Evolutionary conservation across 2,888 invertebrate genomes (phyloP), one percentile per base, ranked within the genome.

Genomic region (Matsumyia berberina): DNA sequence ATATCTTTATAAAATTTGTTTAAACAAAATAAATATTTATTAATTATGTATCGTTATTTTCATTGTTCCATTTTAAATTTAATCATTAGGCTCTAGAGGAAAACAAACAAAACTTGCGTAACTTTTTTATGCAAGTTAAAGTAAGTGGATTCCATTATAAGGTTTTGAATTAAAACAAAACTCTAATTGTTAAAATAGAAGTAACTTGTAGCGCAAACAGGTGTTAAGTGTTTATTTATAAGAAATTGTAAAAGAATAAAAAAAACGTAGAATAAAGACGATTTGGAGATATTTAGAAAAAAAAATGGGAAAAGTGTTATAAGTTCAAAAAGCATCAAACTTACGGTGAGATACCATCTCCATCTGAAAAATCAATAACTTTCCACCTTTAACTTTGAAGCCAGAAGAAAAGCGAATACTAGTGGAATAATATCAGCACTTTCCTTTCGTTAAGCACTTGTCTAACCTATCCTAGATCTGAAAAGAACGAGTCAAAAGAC

Each of bases 171-270:
- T n/a, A 73, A 24, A 24, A 24, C 4, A 3, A 24, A 24, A 3
- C 60, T 64, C 39, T 64, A 70, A 57, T 81, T 69, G 81, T 70
- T 55, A 29, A 39, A 44, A 51, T 35, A 17, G 11, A 70, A 17
- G 39, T 51, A 77, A 64, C 44, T 72, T 57, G 73, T 79, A 79
- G 73, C 17, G 55, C 62, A 74, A 79, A 69, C n/a, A 79, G 46
- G 67, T 79, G 62, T 83, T 83, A 79, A 73, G 73, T 83, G 83
- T 83, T 83, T 79, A 74, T 69, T 83, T 83, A 53, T 79, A 83
- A 79, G 49, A 74, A 64, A 51, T 57, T 74, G 57, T 79, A 77
- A 77, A 39, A 73, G 8, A 46, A 58, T 58, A 70, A n/a, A 49
- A 49, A 70, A 70, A 37, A 55, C 58, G 79, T 73, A 73, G 78